Evolutionary conservation across 1,140 invertebrate genomes (phyloP), one percentile per base, ranked within the genome.

Genomic region (Trichonephila clavata): DNA sequence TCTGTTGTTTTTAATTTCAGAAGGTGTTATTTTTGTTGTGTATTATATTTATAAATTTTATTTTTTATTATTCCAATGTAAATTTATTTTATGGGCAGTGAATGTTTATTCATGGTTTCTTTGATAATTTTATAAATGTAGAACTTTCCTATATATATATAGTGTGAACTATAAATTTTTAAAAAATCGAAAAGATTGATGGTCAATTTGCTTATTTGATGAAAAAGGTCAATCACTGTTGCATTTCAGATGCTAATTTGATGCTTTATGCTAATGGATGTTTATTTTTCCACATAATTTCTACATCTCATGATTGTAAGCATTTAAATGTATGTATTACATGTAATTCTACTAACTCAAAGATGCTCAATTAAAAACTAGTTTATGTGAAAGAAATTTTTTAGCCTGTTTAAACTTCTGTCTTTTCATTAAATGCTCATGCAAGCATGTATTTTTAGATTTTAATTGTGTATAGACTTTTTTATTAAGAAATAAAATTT

Each of bases 401-500:
- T 87, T 87, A 87, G 86, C 59, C 27, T 63, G 60, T 87, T 87
- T 87, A 39, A 87, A 61, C 32, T 65, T 87, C 86, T 87, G 39
- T 87, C 27, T 87, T 87, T 59, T 61, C 60, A 61, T 57, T 87
- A 32, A 27, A 57, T 87, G 61, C 86, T 84, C 83, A 57, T 59
- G 86, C 50, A 60, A 39, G 86, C 81, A 87, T 87, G 32, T 87
- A 87, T 87, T 87, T 87, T 87, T 83, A 83, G 81, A 83, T 87
- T 87, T 87, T 63, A 87, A 87, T 87, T 87, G 59, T 87, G 59
- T 87, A 63, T 87, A 87, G 86, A 63, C 13, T 87, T 83, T 83
- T 83, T 87, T 87, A 63, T 63, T 87, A 87, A 43, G 86, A 63
- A 87, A 87, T 87, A 87, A 87, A 87, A 87, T 87, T 84, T 87